Evolutionary conservation across 2,888 invertebrate species (phyloP).

Genomic region (Disparrhopalites patrizii): DNA sequence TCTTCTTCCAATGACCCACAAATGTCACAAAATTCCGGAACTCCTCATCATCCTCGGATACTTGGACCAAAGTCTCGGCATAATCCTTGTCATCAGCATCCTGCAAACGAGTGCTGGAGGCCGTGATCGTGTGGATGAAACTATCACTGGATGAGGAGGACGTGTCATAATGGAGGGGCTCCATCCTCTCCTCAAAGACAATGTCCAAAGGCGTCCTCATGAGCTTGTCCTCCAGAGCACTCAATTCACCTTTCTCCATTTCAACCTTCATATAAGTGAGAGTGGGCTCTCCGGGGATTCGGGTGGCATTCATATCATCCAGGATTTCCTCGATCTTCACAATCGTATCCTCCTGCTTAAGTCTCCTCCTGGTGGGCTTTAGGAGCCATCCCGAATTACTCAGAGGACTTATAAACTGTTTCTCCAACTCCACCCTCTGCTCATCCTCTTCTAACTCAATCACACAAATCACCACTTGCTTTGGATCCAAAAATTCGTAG

Average conservation of each 20-base stretch:
- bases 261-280: neutral
- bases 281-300: neutral
- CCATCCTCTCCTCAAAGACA: neutral
- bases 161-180: no score
- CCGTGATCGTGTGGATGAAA: no score
- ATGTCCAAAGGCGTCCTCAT: neutral
- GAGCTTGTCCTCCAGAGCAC: neutral
- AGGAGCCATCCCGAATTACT: neutral
- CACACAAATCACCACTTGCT: conserved; percentile 29
- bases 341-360: conserved; percentile 1
- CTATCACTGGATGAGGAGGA: neutral
- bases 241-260: conserved; percentile 1
- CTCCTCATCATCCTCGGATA: neutral
- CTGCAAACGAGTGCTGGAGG: no score
- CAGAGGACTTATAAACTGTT: neutral
- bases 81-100: neutral
- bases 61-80: neutral
- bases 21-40: neutral
- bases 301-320: neutral
- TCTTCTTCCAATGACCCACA: neutral
- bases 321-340: neutral
- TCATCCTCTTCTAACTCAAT: conserved; percentile 22
- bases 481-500: conserved; percentile 35
- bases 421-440: neutral
- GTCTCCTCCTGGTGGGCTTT: conserved; percentile 5